Conservation (phyloP, 2,888 invertebrate species). For the Xestia c-nigrum region DNA sequence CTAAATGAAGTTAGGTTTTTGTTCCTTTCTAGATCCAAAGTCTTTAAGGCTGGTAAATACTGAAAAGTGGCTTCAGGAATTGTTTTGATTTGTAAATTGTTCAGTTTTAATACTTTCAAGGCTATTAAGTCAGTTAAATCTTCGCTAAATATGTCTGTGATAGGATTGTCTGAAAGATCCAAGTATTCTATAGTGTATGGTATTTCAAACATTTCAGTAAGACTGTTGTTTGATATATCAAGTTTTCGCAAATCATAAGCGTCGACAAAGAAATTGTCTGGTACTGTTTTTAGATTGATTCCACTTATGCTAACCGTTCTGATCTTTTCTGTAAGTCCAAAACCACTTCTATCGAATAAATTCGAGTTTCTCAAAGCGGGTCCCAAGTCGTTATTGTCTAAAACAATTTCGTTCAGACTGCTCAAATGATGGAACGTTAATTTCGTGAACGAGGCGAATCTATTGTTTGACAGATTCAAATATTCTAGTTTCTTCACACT, state of each 20-base stretch:
- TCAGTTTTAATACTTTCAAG: conserved; percentile 89
- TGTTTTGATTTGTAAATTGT: conserved; percentile 89
- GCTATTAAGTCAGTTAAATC: conserved; percentile 88
- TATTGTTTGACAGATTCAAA: conserved; percentile 86
- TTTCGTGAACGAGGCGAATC: conserved; percentile 80
- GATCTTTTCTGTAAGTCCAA: conserved; percentile 81
- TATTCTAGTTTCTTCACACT: conserved; percentile 81
- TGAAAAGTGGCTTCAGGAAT: conserved; percentile 90
- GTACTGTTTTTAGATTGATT: conserved; percentile 76
- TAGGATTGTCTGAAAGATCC: conserved; percentile 91
- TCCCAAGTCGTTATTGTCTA: conserved; percentile 86
- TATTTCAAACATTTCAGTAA: conserved; percentile 89
- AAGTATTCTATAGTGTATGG: conserved; percentile 90
- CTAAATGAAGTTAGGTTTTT: conserved; percentile 88
- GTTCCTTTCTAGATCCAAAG: conserved; percentile 90
- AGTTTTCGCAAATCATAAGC: conserved; percentile 86
- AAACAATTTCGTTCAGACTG: conserved; percentile 80
- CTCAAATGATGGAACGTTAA: conserved; percentile 82
- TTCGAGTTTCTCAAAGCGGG: conserved; percentile 75
- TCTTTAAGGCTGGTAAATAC: conserved; percentile 87
- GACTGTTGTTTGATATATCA: conserved; percentile 89
- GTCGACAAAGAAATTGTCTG: conserved; percentile 84
- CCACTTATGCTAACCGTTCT: conserved; percentile 79
- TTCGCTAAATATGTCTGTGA: conserved; percentile 85
- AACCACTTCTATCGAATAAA: conserved; percentile 83